These are phyloP conservation scores for Philhelius pedissequus DNA, from an alignment of 2,888 invertebrate genomes.

Conservation along the genomic window DNA sequence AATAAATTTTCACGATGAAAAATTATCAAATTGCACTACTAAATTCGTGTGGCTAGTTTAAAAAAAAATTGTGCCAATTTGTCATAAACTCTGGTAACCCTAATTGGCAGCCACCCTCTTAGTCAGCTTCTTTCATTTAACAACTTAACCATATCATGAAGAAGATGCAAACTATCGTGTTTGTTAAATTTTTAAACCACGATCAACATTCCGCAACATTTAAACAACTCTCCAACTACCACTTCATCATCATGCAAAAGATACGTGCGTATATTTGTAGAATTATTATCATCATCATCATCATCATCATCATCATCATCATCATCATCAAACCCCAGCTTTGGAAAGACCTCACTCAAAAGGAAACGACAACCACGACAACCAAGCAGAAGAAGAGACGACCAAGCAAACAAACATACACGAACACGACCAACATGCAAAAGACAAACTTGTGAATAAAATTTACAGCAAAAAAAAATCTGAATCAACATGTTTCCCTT, in stretches of 20 bases:
- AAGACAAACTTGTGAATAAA: conserved; percentile 60
- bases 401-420: conserved; percentile 36
- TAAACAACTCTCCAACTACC: conserved; percentile 47
- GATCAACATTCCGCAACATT: conserved; percentile 50
- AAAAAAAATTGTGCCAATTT: too few species aligned
- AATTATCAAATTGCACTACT: too few species aligned
- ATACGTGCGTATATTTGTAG: conserved; percentile 9
- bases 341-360: conserved; percentile 32
- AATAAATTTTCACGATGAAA: too few species aligned
- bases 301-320: background rate
- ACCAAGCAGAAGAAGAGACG: background rate
- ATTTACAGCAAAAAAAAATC: conserved; percentile 25
- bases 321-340: conserved; percentile 16
- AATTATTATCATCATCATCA: background rate
- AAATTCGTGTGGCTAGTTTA: too few species aligned
- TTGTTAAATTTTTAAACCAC: conserved; percentile 51
- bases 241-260: conserved; percentile 43
- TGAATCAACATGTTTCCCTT: conserved; percentile 48
- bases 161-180: conserved; percentile 24
- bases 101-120: conserved; percentile 3
- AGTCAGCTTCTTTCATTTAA: background rate
- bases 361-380: conserved; percentile 44
- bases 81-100: too few species aligned
- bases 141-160: conserved; percentile 41
- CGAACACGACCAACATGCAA: conserved; percentile 61